Conservation (phyloP, 37 sponge, comb jelly and placozoan genomes). For the Ephydatia muelleri region DNA sequence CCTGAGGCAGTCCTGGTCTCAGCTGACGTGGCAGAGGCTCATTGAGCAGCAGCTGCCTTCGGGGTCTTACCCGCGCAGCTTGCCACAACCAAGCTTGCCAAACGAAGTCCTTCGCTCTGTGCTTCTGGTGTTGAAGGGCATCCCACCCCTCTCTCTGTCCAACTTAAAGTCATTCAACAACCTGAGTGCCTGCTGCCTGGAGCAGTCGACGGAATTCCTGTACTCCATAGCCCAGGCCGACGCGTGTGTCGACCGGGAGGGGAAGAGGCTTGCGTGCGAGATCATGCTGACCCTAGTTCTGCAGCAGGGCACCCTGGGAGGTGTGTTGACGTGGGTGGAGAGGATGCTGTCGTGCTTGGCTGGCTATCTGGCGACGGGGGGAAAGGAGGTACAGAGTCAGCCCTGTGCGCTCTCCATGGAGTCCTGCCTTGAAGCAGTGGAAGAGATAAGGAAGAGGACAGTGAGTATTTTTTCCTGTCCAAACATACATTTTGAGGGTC, state of each 20-base stretch:
- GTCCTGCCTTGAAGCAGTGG: slow-evolving; percentile 18
- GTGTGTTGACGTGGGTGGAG: slow-evolving; percentile 62
- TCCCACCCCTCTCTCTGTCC: slow-evolving; percentile 44
- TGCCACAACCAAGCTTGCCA: slow-evolving; percentile 40
- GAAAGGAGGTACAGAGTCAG: neutral
- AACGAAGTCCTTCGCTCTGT: slow-evolving; percentile 44
- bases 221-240: slow-evolving; percentile 38
- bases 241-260: slow-evolving; percentile 38
- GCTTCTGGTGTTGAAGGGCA: slow-evolving; percentile 12
- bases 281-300: slow-evolving; percentile 55
- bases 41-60: slow-evolving; percentile 8
- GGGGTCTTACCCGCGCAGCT: neutral
- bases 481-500: neutral
- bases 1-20: slow-evolving; percentile 80
- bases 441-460: slow-evolving; percentile 43
- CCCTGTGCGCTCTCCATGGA: slow-evolving; percentile 14
- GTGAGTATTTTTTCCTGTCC: too few relatives aligned
- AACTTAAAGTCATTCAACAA: slow-evolving; percentile 28
- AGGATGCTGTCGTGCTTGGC: slow-evolving; percentile 21
- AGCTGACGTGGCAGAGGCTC: slow-evolving; percentile 48
- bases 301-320: slow-evolving; percentile 55
- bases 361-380: neutral
- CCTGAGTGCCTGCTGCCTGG: slow-evolving; percentile 32
- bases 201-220: slow-evolving; percentile 64
- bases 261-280: slow-evolving; percentile 69